These are phyloP conservation scores for Onthophagus taurus DNA, from an alignment of 1,140 invertebrate species.

Conservation along the genomic window DNA sequence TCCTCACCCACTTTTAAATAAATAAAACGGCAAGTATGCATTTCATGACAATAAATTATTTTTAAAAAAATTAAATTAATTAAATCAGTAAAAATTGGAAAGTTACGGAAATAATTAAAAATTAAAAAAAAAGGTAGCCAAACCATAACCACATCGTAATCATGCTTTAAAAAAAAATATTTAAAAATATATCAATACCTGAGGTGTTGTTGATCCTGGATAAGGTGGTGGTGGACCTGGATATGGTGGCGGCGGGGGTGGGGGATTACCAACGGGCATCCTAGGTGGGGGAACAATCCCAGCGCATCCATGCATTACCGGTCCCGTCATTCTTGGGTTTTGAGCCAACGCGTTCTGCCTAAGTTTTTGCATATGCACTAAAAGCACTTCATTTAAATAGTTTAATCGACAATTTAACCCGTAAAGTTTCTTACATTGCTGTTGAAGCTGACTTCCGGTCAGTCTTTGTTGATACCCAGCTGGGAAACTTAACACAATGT, in stretches of 20 bases:
- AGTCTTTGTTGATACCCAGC: constrained; percentile 39
- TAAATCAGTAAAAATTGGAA: neutral
- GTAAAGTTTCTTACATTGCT: constrained; percentile 23
- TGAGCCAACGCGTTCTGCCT: constrained; percentile 21
- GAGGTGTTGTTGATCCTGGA: constrained; percentile 44
- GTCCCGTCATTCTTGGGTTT: constrained; percentile 21
- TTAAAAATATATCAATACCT: constrained; percentile 6
- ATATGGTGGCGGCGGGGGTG: constrained; percentile 53
- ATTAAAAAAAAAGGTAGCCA: constrained; percentile 12
- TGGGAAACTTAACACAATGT: constrained; percentile 51
- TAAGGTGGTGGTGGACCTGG: constrained; percentile 55
- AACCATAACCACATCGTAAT: constrained; percentile 15
- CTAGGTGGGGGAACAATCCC: constrained; percentile 14
- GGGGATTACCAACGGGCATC: constrained; percentile 30
- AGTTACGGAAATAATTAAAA: constrained; percentile 2
- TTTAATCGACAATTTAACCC: neutral
- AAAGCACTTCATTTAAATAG: no score
- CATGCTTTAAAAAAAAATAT: constrained; percentile 1
- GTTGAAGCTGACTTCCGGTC: constrained; percentile 17
- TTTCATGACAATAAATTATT: no score
- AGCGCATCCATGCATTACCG: constrained; percentile 28
- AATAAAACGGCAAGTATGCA: no score
- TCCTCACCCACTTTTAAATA: no score
- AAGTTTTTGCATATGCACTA: constrained; percentile 35
- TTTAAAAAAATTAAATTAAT: neutral